Evolutionary conservation across 2,797 vertebrate genomes (phyloP), one percentile per base, ranked within the genome.

Genomic region (Diplodus puntazzo): DNA sequence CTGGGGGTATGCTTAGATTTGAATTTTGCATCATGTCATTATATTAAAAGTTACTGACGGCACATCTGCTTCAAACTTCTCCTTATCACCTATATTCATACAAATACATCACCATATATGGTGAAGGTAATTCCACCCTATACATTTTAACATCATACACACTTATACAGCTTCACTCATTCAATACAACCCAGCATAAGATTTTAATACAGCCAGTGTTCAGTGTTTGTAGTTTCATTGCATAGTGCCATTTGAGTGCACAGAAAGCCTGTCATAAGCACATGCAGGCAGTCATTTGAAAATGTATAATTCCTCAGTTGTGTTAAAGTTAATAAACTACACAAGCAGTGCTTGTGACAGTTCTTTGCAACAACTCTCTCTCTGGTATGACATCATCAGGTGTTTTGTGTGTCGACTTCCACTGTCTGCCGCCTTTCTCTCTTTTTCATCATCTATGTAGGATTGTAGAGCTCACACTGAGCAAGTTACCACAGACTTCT

Each of bases 401-500:
- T 39, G 9, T 39, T 39, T 10, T 10, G 39, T 34, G 34, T 39
- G 53, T 21, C 0, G 21, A 16, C 54, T 11, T 30, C 21, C 5
- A 25, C 53, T 9, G 14, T 57, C 54, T 57, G 54, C 16, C 9
- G 21, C 27, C 27, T 57, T 17, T 61, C 53, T 58, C 54, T 54
- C 23, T 67, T 55, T 50, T 16, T 59, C 46, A 60, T 75, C 57
- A 62, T 72, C 21, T 39, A 13, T 43, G 63, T 64, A 59, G 57
- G 21, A 57, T 67, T 72, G 53, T 30, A 63, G 61, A 43, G 25
- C 61, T 66, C 11, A 39, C n/a, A 21, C 18, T 46, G 67, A n/a
- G 20, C 59, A 65, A 63, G 49, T 42, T 62, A 59, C 59, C 30
- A 65, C 30, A 7, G 66, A 78, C 21, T 63, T 61, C 39, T 68